Evolutionary conservation across 1,140 invertebrate species (phyloP), one percentile per base, ranked within the genome.

Genomic region (Chymomyza costata): DNA sequence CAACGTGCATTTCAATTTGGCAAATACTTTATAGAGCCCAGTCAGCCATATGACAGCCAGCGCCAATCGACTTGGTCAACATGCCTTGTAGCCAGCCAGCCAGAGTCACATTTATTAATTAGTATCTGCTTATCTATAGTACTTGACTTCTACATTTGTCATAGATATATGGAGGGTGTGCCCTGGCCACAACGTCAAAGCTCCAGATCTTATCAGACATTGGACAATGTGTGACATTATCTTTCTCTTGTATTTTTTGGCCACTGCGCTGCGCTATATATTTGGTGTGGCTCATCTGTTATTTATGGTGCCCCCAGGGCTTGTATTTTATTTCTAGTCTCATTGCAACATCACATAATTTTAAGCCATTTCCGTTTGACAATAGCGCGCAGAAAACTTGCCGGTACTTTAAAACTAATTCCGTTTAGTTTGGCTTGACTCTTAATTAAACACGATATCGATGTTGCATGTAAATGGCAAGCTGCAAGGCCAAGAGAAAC

Each of bases 51-150:
- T 76, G 71, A 71, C 71, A 65, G 54, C 44, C n/a, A 57, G 15
- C 34, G 49, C 21, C 55, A 58, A 57, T 25, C 35, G 31, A n/a
- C 28, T n/a, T n/a, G n/a, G n/a, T n/a, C n/a, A n/a, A 45, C 43
- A 28, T 46, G 17, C n/a, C n/a, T n/a, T 18, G 35, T 11, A 34
- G 39, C 69, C 64, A 16, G 28, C 21, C 13, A 34, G 39, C 69
- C 64, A 16, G 28, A 6, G 55, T 56, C 35, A 40, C 53, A 28
- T 50, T 76, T 76, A 76, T 78, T 76, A 76, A 76, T 76, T 76
- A 80, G 73, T 76, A 76, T 71, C 71, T 76, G 66, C 73, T 76
- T 76, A 78, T 76, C 71, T 46, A 28, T 43, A 51, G 65, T 52
- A 65, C 62, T 78, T 62, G 47, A 78, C 53, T 53, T 28, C 13